A percentile compares a stretch with the other conserved stretches of the same genome.
Evolutionary conservation across 2,113 vertebrate genomes (phyloP).

Genomic region (Abramis brama): DNA sequence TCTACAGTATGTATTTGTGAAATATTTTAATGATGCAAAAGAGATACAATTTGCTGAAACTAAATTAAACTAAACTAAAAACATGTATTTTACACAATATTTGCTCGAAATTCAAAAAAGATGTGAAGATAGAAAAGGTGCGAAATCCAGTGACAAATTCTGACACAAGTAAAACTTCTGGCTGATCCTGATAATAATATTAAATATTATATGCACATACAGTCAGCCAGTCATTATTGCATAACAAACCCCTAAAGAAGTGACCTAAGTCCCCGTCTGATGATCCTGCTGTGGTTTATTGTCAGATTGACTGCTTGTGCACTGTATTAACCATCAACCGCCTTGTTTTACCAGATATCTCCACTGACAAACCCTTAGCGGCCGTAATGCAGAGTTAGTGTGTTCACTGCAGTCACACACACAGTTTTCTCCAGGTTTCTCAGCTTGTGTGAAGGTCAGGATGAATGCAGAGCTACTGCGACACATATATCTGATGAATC

Average conservation of each 20-base stretch:
- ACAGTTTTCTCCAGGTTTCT: background rate
- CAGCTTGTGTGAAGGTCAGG: slow-evolving; percentile 38
- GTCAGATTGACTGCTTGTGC: background rate
- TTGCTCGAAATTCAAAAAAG: background rate
- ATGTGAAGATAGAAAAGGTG: background rate
- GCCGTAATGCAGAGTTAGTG: background rate
- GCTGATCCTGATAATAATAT: too few relatives aligned
- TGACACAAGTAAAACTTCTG: too few relatives aligned
- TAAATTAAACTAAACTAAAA: background rate
- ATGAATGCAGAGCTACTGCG: background rate
- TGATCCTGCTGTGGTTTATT: background rate
- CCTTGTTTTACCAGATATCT: background rate
- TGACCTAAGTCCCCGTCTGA: background rate
- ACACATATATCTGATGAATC: background rate
- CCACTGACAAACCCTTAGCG: background rate
- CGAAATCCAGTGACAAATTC: too few relatives aligned
- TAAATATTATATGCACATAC: background rate
- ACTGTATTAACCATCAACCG: background rate
- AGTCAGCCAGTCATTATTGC: background rate
- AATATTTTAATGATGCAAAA: background rate
- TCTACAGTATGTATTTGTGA: background rate
- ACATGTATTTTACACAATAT: background rate
- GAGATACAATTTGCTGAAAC: background rate
- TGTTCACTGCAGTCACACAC: background rate
- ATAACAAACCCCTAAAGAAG: background rate